A percentile compares a stretch with the other conserved stretches of the same genome.
phyloP scores from a whole-genome alignment of 2,113 vertebrate species.

The Charina bottae region DNA sequence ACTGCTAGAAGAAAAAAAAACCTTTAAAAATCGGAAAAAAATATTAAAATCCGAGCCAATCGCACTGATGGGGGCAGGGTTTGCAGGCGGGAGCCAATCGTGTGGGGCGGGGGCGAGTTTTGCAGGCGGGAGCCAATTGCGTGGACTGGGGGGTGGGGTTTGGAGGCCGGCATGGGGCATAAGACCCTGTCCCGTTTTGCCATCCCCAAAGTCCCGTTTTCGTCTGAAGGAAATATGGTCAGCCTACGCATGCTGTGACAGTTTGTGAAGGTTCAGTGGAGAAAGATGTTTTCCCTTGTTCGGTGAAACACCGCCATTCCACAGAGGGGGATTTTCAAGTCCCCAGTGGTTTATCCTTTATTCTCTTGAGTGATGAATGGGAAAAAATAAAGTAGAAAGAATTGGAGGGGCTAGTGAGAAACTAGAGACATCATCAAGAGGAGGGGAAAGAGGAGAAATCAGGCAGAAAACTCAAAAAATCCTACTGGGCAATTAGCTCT shows the following conservation, averaged over 20 bases:
- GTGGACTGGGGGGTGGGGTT: too few relatives aligned
- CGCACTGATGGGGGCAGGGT: too few relatives aligned
- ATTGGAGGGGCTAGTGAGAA: constrained; percentile 12
- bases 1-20: too few relatives aligned
- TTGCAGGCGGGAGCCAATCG: too few relatives aligned
- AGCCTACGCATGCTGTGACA: constrained; percentile 21
- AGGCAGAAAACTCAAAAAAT: constrained; percentile 1
- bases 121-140: too few relatives aligned
- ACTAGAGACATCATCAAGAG: constrained; percentile 3
- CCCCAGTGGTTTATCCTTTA: neutral
- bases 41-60: too few relatives aligned
- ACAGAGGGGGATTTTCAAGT: constrained; percentile 19
- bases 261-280: constrained; percentile 21
- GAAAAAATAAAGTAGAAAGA: constrained; percentile 34
- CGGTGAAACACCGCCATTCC: constrained; percentile 23
- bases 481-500: neutral
- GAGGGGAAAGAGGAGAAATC: constrained; percentile 5
- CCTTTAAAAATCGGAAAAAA: too few relatives aligned
- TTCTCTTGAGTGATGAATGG: neutral
- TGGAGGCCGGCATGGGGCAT: too few relatives aligned
- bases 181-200: too few relatives aligned
- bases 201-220: too few relatives aligned
- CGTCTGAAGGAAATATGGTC: too few relatives aligned
- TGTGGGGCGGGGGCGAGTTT: too few relatives aligned
- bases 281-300: constrained; percentile 21